Conservation (phyloP, 2,888 invertebrate genomes). For the Noctua comes region DNA sequence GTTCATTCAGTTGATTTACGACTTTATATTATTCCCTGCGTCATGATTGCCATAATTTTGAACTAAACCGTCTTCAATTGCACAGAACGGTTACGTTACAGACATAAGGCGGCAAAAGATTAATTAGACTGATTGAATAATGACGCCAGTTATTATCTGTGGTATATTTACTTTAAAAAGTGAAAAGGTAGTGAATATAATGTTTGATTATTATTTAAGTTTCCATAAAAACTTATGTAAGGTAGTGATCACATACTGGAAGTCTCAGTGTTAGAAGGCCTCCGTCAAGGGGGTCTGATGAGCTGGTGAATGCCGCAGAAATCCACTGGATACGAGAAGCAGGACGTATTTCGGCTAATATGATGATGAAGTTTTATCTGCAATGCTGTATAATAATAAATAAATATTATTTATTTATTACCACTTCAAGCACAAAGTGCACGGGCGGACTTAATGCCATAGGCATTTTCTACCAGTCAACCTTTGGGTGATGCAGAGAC, state of each 20-base stretch:
- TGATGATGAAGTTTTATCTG: background rate
- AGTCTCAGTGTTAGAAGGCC: background rate
- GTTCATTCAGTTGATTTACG: conserved; percentile 6
- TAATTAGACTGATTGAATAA: conserved; percentile 82
- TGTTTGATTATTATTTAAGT: background rate
- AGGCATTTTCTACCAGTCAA: no score
- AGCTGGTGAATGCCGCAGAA: background rate
- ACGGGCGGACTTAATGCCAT: no score
- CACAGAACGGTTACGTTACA: conserved; percentile 65
- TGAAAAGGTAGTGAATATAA: conserved; percentile 2
- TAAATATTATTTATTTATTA: no score
- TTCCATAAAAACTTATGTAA: background rate
- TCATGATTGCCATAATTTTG: conserved; percentile 51
- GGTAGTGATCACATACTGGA: no score
- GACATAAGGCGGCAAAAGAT: conserved; percentile 80
- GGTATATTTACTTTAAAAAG: conserved; percentile 64
- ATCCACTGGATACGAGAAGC: background rate
- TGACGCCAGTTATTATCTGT: conserved; percentile 64
- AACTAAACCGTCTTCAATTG: conserved; percentile 57
- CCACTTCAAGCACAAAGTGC: no score
- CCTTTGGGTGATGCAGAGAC: no score
- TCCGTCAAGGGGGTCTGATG: background rate
- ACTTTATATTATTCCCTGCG: conserved; percentile 43
- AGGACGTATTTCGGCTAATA: background rate
- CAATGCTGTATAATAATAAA: no score